These are phyloP conservation scores for Podotricha telesiphe DNA, from an alignment of 2,888 invertebrate genomes.

Conservation along the genomic window DNA sequence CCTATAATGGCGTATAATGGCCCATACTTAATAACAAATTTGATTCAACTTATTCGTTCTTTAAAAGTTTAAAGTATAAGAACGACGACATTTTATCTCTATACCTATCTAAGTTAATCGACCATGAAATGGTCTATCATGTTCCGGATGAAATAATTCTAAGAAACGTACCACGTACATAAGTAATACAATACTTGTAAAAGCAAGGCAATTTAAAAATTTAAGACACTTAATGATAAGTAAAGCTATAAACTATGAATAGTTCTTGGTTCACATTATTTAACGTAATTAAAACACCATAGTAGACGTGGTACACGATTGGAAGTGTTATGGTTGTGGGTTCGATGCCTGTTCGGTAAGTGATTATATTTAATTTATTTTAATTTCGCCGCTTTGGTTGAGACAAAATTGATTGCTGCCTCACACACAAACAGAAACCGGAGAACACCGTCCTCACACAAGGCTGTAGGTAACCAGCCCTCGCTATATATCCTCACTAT, in stretches of 20 bases:
- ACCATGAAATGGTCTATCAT: conserved; percentile 20
- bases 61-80: not conserved
- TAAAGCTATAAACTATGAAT: not conserved
- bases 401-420: too few species aligned
- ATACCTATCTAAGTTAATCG: conserved; percentile 12
- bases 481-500: too few species aligned
- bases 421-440: too few species aligned
- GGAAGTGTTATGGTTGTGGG: too few species aligned
- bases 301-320: too few species aligned
- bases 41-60: not conserved
- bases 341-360: too few species aligned
- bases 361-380: too few species aligned
- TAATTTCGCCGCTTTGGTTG: too few species aligned
- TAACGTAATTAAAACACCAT: not conserved
- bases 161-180: conserved; percentile 4
- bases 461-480: too few species aligned
- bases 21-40: not conserved
- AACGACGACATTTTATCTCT: conserved; percentile 12
- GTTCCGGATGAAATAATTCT: conserved; percentile 16
- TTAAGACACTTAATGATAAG: not conserved
- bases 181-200: conserved; percentile 12
- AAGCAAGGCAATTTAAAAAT: not conserved
- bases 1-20: too few species aligned
- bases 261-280: not conserved
- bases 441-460: too few species aligned